Conservation (phyloP, 2,888 invertebrate species). For the Acanthosepion lycidas region DNA sequence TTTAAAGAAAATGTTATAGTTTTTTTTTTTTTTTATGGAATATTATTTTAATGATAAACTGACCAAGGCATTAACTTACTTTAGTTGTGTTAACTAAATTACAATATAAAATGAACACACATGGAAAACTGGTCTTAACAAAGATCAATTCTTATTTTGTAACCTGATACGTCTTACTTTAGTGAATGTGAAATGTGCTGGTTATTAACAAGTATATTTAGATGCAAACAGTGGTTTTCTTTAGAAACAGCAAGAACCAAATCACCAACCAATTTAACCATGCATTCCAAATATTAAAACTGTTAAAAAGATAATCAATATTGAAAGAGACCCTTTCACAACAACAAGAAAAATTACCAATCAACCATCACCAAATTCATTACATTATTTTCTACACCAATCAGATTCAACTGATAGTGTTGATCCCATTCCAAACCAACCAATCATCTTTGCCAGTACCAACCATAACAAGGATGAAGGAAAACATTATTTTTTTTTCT, state of each 20-base stretch:
- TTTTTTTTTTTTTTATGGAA: no score
- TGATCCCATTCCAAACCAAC: neutral
- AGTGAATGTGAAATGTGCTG: slow-evolving; percentile 13
- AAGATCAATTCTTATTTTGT: neutral
- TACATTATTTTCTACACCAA: neutral
- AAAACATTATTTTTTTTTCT: neutral
- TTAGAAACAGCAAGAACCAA: slow-evolving; percentile 11
- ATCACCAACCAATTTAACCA: neutral
- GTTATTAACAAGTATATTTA: slow-evolving; percentile 9
- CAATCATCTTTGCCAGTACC: slow-evolving; percentile 10
- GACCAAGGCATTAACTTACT: neutral
- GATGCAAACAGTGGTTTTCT: slow-evolving; percentile 13
- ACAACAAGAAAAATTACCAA: neutral
- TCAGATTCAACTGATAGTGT: neutral
- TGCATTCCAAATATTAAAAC: neutral
- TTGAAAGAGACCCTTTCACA: neutral
- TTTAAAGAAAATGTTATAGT: no score
- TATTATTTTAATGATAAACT: neutral
- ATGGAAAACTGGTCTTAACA: neutral
- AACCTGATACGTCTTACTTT: neutral
- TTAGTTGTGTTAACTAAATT: neutral
- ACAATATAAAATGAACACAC: neutral
- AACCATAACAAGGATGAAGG: neutral
- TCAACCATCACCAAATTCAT: neutral
- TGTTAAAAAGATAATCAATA: neutral